Evolutionary conservation across 1,140 invertebrate genomes (phyloP).

Genomic region (Octopus bimaculoides): DNA sequence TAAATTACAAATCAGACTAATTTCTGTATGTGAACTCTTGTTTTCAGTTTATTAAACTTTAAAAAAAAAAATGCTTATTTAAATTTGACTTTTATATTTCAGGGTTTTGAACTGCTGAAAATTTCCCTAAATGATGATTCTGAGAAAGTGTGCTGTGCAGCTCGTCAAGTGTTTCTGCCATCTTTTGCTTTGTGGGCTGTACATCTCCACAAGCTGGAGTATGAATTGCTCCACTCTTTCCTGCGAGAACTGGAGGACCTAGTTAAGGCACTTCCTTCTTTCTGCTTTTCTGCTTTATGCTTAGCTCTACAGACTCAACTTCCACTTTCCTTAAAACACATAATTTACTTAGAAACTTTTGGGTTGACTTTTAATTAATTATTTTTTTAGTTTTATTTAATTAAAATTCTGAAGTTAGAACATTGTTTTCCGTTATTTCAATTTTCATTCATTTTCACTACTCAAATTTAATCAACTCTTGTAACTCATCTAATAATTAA

Average conservation of each 20-base stretch:
- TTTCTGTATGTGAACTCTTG: too few species aligned
- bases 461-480: too few species aligned
- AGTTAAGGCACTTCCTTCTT: constrained; percentile 46
- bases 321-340: not conserved
- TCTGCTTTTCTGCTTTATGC: constrained; percentile 20
- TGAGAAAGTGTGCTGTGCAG: constrained; percentile 55
- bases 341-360: too few species aligned
- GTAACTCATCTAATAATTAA: too few species aligned
- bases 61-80: not conserved
- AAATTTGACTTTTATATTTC: constrained; percentile 14
- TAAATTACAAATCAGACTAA: too few species aligned
- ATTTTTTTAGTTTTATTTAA: too few species aligned
- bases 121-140: constrained; percentile 41
- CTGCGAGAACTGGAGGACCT: constrained; percentile 52
- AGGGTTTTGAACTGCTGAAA: constrained; percentile 48
- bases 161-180: constrained; percentile 53
- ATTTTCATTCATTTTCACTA: too few species aligned
- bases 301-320: constrained; percentile 14
- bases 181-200: constrained; percentile 67
- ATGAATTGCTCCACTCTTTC: constrained; percentile 49
- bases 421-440: too few species aligned
- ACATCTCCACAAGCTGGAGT: constrained; percentile 60
- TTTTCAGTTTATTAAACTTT: too few species aligned
- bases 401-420: too few species aligned
- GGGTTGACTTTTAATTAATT: too few species aligned